Evolutionary conservation across 2,888 invertebrate genomes (phyloP), one percentile per base, ranked within the genome.

Genomic region (Tetragonisca angustula): DNA sequence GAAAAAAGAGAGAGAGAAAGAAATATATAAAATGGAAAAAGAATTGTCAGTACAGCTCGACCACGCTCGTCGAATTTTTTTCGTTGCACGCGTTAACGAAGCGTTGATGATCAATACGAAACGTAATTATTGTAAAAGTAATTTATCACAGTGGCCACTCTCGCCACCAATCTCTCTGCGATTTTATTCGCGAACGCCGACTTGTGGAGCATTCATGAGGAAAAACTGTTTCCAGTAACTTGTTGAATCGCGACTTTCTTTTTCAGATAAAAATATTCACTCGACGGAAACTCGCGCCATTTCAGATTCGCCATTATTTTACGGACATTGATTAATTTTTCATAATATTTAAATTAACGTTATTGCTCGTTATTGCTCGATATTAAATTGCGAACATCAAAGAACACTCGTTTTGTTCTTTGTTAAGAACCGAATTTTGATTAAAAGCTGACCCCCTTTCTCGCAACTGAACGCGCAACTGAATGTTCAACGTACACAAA

Each of bases 71-170:
- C 43, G 43, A 13, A 52, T 52, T 52, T 59, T 32, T 52, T 65
- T 59, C 21, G 52, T 27, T 54, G 9, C 4, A 9, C 70, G 2
- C 21, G 52, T 61, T 78, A 67, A 71, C 64, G 71, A 65, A 54
- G 50, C 52, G 11, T 43, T 9, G 76, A 4, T 36, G 13, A 52
- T 49, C 13, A 9, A 2, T 4, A 19, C 17, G 2, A 21, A 19
- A 6, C 21, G 67, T n/a, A 64, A 73, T 70, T 27, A 65, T 43
- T 24, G 27, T 19, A 36, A 56, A 65, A 50, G 59, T 65, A 77
- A 77, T 77, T 77, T 70, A 43, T 17, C 61, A 32, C 17, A 62
- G 13, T 52, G 50, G 24, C 21, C 62, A 56, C 54, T 76, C 27
- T 36, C 9, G 24, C 56, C 24, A 32, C 6, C 69, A 36, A 70